Evolutionary conservation across 2,797 vertebrate genomes (phyloP).

Genomic region (Falco berigora): DNA sequence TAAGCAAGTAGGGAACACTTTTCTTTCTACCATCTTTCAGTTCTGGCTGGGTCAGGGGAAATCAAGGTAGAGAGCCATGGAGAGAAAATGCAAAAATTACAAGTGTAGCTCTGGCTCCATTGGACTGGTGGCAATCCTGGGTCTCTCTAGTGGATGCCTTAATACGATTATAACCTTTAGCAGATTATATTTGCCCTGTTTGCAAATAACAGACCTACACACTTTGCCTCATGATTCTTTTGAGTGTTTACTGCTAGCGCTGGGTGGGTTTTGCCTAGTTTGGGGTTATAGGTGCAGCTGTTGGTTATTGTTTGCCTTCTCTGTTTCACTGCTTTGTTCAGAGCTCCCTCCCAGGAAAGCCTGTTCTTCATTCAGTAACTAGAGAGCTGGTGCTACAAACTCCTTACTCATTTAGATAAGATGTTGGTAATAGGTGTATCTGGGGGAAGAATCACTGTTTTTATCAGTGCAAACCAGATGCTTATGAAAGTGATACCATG

Average conservation of each 20-base stretch:
- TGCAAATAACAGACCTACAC: neutral
- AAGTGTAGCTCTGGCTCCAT: neutral
- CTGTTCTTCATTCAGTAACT: neutral
- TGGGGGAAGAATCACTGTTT: neutral
- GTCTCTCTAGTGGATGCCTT: neutral
- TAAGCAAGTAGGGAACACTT: neutral
- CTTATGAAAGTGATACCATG: neutral
- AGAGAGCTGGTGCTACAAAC: neutral
- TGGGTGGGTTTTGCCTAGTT: neutral
- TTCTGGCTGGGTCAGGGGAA: neutral
- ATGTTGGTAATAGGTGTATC: neutral
- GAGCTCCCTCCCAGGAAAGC: neutral
- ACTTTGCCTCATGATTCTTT: neutral
- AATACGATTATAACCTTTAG: neutral
- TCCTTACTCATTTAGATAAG: neutral
- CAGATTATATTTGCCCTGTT: neutral
- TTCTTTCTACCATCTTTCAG: neutral
- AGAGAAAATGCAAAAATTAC: neutral
- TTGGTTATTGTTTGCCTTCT: neutral
- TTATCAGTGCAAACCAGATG: neutral
- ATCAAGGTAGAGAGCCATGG: neutral
- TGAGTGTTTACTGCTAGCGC: neutral
- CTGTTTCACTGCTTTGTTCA: neutral
- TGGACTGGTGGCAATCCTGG: neutral
- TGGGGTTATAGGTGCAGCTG: neutral